These are phyloP conservation scores for Diuraphis noxia DNA, from an alignment of 1,140 invertebrate genomes.

Conservation along the genomic window DNA sequence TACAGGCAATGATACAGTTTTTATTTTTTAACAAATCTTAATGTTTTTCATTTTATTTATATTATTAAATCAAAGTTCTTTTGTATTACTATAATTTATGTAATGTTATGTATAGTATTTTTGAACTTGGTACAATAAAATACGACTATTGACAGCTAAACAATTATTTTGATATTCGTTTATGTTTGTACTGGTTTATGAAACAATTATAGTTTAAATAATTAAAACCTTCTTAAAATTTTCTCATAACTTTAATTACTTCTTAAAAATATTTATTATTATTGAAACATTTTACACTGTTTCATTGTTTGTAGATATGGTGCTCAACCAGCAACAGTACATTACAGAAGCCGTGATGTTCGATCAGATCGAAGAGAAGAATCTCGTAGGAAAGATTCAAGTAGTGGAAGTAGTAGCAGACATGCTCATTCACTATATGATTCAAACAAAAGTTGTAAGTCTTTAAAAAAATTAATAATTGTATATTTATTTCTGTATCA, in stretches of 20 bases:
- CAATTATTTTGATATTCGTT: constrained; percentile 20
- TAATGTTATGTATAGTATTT: not conserved
- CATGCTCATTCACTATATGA: constrained; percentile 27
- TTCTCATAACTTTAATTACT: not conserved
- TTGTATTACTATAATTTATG: not conserved
- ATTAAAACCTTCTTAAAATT: not conserved
- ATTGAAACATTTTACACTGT: no score
- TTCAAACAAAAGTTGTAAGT: constrained; percentile 49
- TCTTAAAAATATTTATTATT: not conserved
- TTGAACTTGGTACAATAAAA: not conserved
- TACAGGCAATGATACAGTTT: constrained; percentile 6
- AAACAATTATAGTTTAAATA: not conserved
- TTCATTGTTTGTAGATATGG: constrained; percentile 2
- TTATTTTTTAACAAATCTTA: not conserved
- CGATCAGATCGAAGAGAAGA: constrained; percentile 31
- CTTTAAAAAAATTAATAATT: not conserved
- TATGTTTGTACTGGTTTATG: constrained; percentile 15
- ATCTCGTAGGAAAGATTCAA: constrained; percentile 44
- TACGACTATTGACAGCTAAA: constrained; percentile 23
- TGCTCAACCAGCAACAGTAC: constrained; percentile 24
- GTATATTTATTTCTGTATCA: not conserved
- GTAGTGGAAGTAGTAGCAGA: constrained; percentile 1
- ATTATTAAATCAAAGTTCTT: not conserved
- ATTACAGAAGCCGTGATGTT: constrained; percentile 42
- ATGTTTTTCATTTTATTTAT: not conserved